phyloP scores from a whole-genome alignment of 2,888 invertebrate genomes.

The Parnassius orleans region DNA sequence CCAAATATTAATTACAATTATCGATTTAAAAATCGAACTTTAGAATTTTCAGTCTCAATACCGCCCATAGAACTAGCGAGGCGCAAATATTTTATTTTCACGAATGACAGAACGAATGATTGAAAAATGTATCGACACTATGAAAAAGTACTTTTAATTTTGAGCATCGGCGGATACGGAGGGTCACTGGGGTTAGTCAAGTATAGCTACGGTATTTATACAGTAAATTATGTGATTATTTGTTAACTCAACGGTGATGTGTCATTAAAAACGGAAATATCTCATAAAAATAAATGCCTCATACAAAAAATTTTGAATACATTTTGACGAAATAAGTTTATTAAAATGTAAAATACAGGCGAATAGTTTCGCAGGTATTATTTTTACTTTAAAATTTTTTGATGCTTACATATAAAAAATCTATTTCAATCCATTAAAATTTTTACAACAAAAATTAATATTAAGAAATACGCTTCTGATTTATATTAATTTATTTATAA shows the following conservation, averaged over 20 bases:
- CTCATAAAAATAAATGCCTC: too few relatives aligned
- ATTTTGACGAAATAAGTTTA: too few relatives aligned
- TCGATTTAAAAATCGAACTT: slow-evolving; percentile 10
- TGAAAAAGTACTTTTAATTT: slow-evolving; percentile 25
- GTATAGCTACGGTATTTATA: slow-evolving; percentile 39
- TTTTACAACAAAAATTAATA: too few relatives aligned
- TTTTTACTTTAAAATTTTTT: too few relatives aligned
- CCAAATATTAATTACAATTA: slow-evolving; percentile 11
- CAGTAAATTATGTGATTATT: background rate
- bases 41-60: slow-evolving; percentile 22
- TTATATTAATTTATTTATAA: too few relatives aligned
- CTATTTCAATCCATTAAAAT: too few relatives aligned
- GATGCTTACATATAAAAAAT: too few relatives aligned
- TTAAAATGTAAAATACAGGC: too few relatives aligned
- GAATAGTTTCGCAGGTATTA: too few relatives aligned
- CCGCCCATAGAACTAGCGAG: slow-evolving; percentile 7
- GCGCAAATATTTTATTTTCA: background rate
- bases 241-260: background rate
- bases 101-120: background rate
- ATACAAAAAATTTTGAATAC: too few relatives aligned
- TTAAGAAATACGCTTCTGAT: too few relatives aligned
- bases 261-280: background rate
- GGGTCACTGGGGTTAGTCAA: slow-evolving; percentile 43
- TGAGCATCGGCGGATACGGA: slow-evolving; percentile 43
- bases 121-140: background rate